These are phyloP conservation scores for Microtus pennsylvanicus DNA, from an alignment of 2,113 vertebrate genomes.

Conservation along the genomic window DNA sequence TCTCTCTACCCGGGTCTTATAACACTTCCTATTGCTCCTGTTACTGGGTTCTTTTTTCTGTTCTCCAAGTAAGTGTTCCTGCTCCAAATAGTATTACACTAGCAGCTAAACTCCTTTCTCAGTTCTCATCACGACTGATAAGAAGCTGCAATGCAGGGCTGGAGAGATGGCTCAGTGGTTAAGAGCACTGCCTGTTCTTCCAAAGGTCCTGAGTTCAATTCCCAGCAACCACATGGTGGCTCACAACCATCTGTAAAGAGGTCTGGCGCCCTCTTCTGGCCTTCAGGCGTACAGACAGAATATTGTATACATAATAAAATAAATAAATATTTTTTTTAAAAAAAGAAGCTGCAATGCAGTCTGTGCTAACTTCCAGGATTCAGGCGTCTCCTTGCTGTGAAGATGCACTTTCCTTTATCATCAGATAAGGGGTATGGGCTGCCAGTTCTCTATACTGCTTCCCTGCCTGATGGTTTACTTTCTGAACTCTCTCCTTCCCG, in stretches of 20 bases:
- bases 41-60: not conserved
- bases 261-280: too few relatives aligned
- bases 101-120: not conserved
- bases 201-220: too few relatives aligned
- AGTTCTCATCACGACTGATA: not conserved
- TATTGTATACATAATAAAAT: too few relatives aligned
- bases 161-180: too few relatives aligned
- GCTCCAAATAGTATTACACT: not conserved
- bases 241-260: too few relatives aligned
- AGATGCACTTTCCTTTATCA: conserved; percentile 48
- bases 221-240: too few relatives aligned
- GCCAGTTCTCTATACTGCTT: conserved; percentile 30
- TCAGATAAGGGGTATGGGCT: conserved; percentile 55
- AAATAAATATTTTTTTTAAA: too few relatives aligned
- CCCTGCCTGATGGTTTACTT: not conserved
- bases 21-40: not conserved
- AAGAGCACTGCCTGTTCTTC: too few relatives aligned
- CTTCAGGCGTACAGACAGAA: too few relatives aligned
- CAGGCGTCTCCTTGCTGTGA: conserved; percentile 20
- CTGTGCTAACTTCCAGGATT: not conserved
- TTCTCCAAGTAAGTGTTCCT: not conserved
- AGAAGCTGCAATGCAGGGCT: too few relatives aligned
- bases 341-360: not conserved
- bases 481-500: not conserved
- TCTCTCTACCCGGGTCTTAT: not conserved